A percentile compares a stretch with the other conserved stretches of the same genome.
phyloP scores from a whole-genome alignment of 2,797 vertebrate genomes.

The Channallabes apus region DNA sequence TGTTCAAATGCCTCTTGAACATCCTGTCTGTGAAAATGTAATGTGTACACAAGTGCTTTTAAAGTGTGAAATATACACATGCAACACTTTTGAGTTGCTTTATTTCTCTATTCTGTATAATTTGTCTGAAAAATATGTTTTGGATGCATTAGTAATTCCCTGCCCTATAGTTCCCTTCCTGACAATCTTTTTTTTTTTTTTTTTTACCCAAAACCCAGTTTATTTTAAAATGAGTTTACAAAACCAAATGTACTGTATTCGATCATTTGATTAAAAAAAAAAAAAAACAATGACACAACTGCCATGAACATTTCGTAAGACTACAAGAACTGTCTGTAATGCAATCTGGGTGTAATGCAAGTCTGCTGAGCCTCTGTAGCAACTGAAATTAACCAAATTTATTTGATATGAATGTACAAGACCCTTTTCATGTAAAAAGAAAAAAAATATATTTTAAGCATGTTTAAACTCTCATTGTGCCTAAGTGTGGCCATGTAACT shows the following conservation, averaged over 20 bases:
- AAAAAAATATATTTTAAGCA: not conserved
- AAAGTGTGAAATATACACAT: slow-evolving; percentile 10
- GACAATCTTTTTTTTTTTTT: too few species aligned
- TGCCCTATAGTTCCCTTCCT: not conserved
- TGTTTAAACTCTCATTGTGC: not conserved
- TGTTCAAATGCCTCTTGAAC: not conserved
- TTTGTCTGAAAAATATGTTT: not conserved
- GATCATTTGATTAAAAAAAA: not conserved
- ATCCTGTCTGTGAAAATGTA: not conserved
- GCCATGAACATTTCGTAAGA: not conserved
- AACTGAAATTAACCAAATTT: not conserved
- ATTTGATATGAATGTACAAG: not conserved
- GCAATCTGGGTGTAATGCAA: not conserved
- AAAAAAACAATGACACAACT: not conserved
- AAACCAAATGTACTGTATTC: not conserved
- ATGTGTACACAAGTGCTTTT: slow-evolving; percentile 41
- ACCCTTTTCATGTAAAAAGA: not conserved
- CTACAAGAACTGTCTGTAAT: not conserved
- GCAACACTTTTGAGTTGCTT: not conserved
- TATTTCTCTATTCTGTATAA: not conserved
- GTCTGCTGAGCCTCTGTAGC: not conserved
- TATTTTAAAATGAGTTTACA: slow-evolving; percentile 4
- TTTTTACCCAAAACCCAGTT: not conserved
- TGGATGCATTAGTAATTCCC: not conserved
- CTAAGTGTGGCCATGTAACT: slow-evolving; percentile 2